Percentiles rank a stretch among this genome's conserved stretches.
phyloP scores from a whole-genome alignment of 1,140 invertebrate genomes.

The Lasioglossum albipes region DNA sequence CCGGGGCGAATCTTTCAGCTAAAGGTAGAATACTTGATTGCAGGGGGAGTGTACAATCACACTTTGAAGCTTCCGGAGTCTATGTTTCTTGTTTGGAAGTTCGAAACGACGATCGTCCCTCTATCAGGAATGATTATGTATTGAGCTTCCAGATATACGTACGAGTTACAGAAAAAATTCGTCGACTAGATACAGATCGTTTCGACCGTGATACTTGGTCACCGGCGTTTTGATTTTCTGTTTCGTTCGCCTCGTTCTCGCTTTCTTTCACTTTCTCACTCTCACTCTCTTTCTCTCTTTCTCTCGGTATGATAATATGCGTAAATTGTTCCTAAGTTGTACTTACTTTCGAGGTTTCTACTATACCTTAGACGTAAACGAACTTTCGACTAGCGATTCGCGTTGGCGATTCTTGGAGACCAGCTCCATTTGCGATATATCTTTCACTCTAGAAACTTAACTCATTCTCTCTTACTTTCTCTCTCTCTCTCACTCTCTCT shows the following conservation, averaged over 20 bases:
- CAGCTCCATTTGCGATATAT: conserved; percentile 53
- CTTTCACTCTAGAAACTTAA: conserved; percentile 37
- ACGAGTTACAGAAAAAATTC: conserved; percentile 16
- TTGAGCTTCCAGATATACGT: conserved; percentile 12
- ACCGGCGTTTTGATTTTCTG: neutral
- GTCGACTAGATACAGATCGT: neutral
- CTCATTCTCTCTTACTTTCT: neutral
- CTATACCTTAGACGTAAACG: conserved; percentile 43
- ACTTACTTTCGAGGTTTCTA: conserved; percentile 47
- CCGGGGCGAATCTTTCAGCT: neutral
- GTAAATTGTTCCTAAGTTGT: conserved; percentile 39
- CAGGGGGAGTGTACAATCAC: neutral
- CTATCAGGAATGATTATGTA: neutral
- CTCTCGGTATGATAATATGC: neutral
- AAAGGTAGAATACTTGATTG: conserved; percentile 12
- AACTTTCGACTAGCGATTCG: conserved; percentile 49
- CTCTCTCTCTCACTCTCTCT: neutral
- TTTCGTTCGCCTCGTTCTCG: neutral
- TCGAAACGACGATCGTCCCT: conserved; percentile 14
- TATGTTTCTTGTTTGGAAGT: neutral
- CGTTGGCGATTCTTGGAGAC: conserved; percentile 49
- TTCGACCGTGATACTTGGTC: neutral
- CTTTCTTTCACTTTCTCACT: too few species aligned
- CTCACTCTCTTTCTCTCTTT: too few species aligned
- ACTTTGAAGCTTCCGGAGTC: neutral